Evolutionary conservation across 2,797 vertebrate species (phyloP).

Genomic region (Oreortyx pictus): DNA sequence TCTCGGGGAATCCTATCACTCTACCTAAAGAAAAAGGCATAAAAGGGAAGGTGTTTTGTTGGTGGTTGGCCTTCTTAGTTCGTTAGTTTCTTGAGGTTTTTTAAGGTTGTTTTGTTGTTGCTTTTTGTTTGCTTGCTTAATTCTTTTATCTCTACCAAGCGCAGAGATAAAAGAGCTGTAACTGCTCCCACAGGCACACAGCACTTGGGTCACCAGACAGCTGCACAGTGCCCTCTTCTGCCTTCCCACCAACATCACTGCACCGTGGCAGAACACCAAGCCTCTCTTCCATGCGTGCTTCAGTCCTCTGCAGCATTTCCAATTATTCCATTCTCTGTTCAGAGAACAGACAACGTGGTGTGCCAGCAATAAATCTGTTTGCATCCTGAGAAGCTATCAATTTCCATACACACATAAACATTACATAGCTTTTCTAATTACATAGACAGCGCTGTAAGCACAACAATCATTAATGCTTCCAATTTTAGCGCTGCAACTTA

Average conservation of each 20-base stretch:
- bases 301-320: background rate
- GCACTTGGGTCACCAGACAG: background rate
- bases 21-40: background rate
- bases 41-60: background rate
- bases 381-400: background rate
- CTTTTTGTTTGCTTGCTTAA: too few relatives aligned
- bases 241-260: background rate
- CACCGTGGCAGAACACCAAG: fast-evolving
- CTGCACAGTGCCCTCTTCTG: background rate
- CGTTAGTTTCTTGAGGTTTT: background rate
- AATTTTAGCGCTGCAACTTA: constrained; percentile 29
- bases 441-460: background rate
- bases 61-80: too few relatives aligned
- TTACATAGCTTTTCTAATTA: background rate
- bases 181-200: background rate
- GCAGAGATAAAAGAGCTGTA: background rate
- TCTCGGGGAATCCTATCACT: background rate
- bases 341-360: background rate
- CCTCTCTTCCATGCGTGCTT: background rate
- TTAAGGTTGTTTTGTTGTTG: background rate
- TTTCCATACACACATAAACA: background rate
- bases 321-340: background rate
- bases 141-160: background rate
- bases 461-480: constrained; percentile 8
- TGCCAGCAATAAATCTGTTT: background rate